Base-by-base conservation (phyloP, 2,113 vertebrate genomes). In the human region DNA sequence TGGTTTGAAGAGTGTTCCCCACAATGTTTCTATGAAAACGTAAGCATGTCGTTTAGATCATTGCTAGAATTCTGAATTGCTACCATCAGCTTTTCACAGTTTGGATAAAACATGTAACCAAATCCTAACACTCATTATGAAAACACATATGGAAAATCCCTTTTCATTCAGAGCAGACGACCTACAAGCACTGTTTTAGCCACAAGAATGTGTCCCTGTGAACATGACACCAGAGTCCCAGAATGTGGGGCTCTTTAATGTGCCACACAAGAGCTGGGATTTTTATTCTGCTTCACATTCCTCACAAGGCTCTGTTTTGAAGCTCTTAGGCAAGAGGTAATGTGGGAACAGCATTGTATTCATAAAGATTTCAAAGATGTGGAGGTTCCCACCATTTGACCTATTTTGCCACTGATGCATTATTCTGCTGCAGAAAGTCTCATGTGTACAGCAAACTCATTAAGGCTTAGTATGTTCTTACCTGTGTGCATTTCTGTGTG, bases 301-400 rank as follows among this genome's bases (percentile, higher is more conserved):
- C 97, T 96, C 94, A 96, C 98, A 96, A 1, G 81, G 55, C 96
- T 98, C 97, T 98, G 94, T 95, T 98, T 91, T 96, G 93, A 97
- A 98, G 95, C 52, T 97, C 89, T 98, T 98, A 98, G 98, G 97
- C 96, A 98, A 98, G 96, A 96, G 90, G 96, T 98, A 96, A 98
- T 97, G 93, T 95, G 97, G 96, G 97, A 98, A 98, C 96, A 94
- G 89, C 81, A 97, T 97, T 98, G 98, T 98, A 97, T 98, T 98
- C 97, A 94, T 97, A 97, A 99, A 98, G 98, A 98, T 98, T 98
- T 98, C 97, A 97, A 98, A 98, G 98, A 98, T 43, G 86, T 97
- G 96, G 93, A 96, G 97, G 95, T 93, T 98, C 97, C 97, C 96
- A 97, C 97, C 78, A 73, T 98, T 98, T 98, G 98, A 98, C 98